phyloP scores from a whole-genome alignment of 2,113 vertebrate species.

The Eclectus roratus region DNA sequence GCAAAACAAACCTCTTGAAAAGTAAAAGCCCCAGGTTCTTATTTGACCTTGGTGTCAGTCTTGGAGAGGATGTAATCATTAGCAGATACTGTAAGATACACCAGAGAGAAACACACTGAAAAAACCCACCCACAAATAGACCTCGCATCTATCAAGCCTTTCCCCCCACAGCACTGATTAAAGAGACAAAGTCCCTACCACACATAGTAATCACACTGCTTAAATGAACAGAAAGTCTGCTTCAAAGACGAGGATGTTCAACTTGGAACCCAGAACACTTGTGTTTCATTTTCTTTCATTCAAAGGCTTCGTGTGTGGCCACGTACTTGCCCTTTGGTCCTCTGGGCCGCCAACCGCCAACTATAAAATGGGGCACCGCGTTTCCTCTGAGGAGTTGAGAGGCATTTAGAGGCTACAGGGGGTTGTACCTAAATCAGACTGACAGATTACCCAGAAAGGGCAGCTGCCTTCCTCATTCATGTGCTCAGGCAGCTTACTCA shows the following conservation, averaged over 20 bases:
- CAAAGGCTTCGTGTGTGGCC: neutral
- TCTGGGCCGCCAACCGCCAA: neutral
- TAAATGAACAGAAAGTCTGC: neutral
- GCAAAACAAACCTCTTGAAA: neutral
- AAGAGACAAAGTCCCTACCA: neutral
- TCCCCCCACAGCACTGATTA: neutral
- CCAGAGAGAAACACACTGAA: neutral
- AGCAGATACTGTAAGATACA: neutral
- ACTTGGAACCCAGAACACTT: neutral
- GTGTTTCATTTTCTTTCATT: neutral
- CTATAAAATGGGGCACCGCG: neutral
- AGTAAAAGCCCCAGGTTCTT: neutral
- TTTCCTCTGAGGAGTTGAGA: neutral
- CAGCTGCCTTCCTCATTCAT: neutral
- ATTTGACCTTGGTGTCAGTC: neutral
- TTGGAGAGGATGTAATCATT: neutral
- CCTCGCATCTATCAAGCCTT: neutral
- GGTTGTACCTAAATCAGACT: neutral
- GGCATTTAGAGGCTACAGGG: neutral
- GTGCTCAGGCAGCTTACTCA: neutral
- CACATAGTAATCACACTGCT: neutral
- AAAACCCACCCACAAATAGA: neutral
- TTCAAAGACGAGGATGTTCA: neutral
- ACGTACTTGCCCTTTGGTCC: neutral
- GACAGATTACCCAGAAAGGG: neutral